These are phyloP conservation scores for Drosophila erecta DNA, from an alignment of 1,140 invertebrate genomes.

Conservation along the genomic window DNA sequence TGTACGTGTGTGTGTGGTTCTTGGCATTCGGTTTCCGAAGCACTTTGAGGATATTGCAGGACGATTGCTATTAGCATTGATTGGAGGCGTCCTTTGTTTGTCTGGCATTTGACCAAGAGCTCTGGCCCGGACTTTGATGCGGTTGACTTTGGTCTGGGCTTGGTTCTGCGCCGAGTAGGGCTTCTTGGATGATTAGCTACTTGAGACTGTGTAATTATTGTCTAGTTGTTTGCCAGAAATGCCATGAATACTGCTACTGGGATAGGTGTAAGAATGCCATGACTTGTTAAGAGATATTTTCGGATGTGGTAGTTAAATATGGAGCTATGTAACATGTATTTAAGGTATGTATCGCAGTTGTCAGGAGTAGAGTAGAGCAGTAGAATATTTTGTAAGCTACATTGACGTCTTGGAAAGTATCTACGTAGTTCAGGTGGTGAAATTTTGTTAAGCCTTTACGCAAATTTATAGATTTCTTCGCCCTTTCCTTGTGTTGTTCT, in stretches of 20 bases:
- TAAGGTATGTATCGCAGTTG: not conserved
- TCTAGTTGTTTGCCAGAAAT: slow-evolving; percentile 16
- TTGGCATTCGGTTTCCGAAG: slow-evolving; percentile 76
- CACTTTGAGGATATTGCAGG: slow-evolving; percentile 58
- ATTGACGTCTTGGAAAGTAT: not conserved
- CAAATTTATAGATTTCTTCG: slow-evolving; percentile 8
- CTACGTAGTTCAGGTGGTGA: not conserved
- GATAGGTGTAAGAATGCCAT: slow-evolving; percentile 16
- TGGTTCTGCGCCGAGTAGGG: slow-evolving; percentile 6
- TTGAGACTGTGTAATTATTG: slow-evolving; percentile 33
- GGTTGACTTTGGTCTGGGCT: slow-evolving; percentile 40
- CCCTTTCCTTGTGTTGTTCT: slow-evolving; percentile 33
- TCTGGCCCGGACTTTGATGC: slow-evolving; percentile 52
- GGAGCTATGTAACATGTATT: not conserved
- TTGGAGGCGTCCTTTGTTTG: slow-evolving; percentile 70
- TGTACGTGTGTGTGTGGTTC: slow-evolving; percentile 38
- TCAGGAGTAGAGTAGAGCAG: not conserved
- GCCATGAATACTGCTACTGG: slow-evolving; percentile 10
- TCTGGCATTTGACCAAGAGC: slow-evolving; percentile 64
- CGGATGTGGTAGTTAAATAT: not conserved
- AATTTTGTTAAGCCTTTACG: not conserved
- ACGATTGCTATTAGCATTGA: slow-evolving; percentile 76
- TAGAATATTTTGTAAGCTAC: not conserved
- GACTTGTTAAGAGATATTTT: not conserved
- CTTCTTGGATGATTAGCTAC: slow-evolving; percentile 38